phyloP scores from a whole-genome alignment of 2,888 invertebrate species.

The Dasysyrphus albostriatus region DNA sequence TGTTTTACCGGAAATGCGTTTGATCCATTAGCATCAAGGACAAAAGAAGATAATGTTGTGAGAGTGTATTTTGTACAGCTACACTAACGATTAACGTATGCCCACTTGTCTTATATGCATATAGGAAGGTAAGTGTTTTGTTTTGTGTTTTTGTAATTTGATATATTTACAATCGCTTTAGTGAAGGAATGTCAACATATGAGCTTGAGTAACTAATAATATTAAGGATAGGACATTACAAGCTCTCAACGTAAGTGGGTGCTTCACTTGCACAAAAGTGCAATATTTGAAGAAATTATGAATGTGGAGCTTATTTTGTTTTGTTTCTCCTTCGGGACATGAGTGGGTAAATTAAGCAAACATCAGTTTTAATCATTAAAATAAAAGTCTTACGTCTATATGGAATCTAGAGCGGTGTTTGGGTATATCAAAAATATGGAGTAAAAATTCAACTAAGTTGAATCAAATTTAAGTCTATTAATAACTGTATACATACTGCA shows the following conservation, averaged over 20 bases:
- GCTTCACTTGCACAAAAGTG: too few relatives aligned
- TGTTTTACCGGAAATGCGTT: background rate
- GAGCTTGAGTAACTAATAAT: conserved; percentile 30
- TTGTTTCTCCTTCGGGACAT: too few relatives aligned
- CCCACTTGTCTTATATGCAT: background rate
- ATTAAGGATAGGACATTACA: conserved; percentile 33
- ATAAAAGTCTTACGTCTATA: too few relatives aligned
- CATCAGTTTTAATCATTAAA: too few relatives aligned
- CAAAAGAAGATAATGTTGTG: background rate
- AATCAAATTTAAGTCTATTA: too few relatives aligned
- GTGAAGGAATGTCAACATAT: conserved; percentile 12
- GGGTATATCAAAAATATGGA: too few relatives aligned
- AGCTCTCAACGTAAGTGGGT: conserved; percentile 16
- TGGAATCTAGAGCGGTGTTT: too few relatives aligned
- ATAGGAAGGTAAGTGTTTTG: conserved; percentile 3
- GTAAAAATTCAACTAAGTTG: too few relatives aligned
- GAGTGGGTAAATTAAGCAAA: too few relatives aligned
- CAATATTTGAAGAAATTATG: too few relatives aligned
- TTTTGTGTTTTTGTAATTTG: conserved; percentile 35
- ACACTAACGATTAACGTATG: background rate
- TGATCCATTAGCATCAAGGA: conserved; percentile 5
- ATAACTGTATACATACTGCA: too few relatives aligned
- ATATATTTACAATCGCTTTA: conserved; percentile 11
- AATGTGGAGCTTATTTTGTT: too few relatives aligned
- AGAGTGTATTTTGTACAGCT: background rate